Evolutionary conservation across 1,140 invertebrate genomes (phyloP).

Genomic region (Rhopalosiphum padi): DNA sequence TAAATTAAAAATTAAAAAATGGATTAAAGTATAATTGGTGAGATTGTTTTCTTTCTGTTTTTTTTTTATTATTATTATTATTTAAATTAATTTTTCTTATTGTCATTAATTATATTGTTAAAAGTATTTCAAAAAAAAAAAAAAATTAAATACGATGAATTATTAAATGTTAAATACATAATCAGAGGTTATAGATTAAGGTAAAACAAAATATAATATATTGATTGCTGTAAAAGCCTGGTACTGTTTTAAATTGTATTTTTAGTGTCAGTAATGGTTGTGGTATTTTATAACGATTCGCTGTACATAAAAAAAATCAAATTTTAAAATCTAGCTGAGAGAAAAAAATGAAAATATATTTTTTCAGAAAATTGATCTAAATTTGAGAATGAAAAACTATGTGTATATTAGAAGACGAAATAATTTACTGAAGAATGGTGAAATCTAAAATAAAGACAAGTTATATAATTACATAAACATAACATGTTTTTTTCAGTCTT

Average conservation of each 20-base stretch:
- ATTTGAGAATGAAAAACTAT: neutral
- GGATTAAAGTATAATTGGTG: neutral
- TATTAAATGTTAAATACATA: neutral
- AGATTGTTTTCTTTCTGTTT: neutral
- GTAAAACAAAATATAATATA: neutral
- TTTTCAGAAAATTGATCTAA: neutral
- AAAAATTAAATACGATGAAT: neutral
- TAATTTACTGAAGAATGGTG: neutral
- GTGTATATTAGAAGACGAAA: neutral
- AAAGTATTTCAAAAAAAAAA: neutral
- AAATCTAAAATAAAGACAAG: neutral
- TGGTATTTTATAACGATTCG: neutral
- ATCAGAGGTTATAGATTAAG: neutral
- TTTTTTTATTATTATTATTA: neutral
- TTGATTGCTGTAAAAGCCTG: neutral
- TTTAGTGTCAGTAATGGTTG: neutral
- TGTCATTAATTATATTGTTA: neutral
- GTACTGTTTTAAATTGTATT: neutral
- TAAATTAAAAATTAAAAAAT: slow-evolving; percentile 12
- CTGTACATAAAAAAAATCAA: neutral
- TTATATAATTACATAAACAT: neutral
- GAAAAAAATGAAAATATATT: neutral
- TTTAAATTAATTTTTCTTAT: neutral
- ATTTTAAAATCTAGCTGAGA: neutral
- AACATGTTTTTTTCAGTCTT: neutral